Conservation (phyloP, 2,797 vertebrate genomes). For the Rhynchotus rufescens region DNA sequence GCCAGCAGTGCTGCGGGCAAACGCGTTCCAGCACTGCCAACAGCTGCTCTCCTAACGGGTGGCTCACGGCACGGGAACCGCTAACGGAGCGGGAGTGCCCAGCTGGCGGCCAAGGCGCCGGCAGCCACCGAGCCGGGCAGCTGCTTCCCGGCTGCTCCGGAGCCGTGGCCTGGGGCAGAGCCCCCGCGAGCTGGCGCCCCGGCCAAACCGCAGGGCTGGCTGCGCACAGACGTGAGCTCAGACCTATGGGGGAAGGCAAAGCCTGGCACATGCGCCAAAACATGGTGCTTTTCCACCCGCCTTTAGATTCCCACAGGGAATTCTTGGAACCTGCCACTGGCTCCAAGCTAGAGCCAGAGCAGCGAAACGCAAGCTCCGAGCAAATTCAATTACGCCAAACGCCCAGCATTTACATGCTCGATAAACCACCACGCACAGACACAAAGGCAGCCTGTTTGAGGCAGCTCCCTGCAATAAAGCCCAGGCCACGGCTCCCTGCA, state of each 20-base stretch:
- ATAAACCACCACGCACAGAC: constrained; percentile 7
- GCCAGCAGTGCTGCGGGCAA: neutral
- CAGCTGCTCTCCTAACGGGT: neutral
- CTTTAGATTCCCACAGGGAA: neutral
- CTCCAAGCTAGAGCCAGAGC: neutral
- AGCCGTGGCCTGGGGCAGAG: neutral
- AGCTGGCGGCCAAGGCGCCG: neutral
- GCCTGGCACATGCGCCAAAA: neutral
- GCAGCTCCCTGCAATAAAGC: neutral
- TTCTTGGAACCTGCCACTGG: neutral
- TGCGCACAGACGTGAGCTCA: neutral
- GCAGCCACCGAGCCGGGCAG: neutral
- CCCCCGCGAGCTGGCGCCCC: neutral
- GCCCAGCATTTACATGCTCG: neutral
- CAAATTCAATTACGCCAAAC: neutral
- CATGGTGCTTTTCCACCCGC: fast-evolving
- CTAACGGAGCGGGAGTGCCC: neutral
- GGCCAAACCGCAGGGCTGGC: fast-evolving
- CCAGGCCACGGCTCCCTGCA: neutral
- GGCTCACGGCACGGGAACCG: neutral
- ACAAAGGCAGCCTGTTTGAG: constrained; percentile 1
- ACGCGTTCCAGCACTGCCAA: neutral
- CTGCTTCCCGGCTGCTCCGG: neutral
- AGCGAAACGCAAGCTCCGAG: neutral
- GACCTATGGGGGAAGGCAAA: neutral